phyloP scores from a whole-genome alignment of 1,140 invertebrate genomes.

The Drosophila busckii region DNA sequence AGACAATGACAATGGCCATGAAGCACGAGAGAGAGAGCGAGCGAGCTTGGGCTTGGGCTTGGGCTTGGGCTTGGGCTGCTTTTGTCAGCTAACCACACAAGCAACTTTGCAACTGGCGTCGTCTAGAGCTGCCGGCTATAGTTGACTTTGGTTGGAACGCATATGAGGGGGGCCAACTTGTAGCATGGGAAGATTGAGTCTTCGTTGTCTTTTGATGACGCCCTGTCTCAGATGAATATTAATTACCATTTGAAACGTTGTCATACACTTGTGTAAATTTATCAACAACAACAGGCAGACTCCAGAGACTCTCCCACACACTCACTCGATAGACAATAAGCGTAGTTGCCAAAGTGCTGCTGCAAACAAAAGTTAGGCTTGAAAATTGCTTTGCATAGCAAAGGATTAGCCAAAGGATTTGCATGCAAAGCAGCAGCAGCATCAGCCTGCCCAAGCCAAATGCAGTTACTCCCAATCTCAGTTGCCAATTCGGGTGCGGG shows the following conservation, averaged over 20 bases:
- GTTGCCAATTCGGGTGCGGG: slow-evolving; percentile 1
- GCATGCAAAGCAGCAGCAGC: slow-evolving; percentile 38
- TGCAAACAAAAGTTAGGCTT: slow-evolving; percentile 40
- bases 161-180: too few species aligned
- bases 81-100: slow-evolving; percentile 55
- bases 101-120: too few species aligned
- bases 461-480: background rate
- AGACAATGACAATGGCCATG: slow-evolving; percentile 47
- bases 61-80: slow-evolving; percentile 45
- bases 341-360: slow-evolving; percentile 41
- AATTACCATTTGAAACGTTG: slow-evolving; percentile 77
- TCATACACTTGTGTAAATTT: slow-evolving; percentile 75
- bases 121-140: slow-evolving; percentile 35
- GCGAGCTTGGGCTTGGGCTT: background rate
- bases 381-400: slow-evolving; percentile 64
- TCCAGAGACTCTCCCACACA: background rate
- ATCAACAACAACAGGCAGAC: slow-evolving; percentile 55
- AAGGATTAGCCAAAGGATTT: slow-evolving; percentile 62
- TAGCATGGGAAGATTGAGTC: background rate
- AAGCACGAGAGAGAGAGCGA: slow-evolving; percentile 13
- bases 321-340: slow-evolving; percentile 56
- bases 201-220: slow-evolving; percentile 41
- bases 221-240: slow-evolving; percentile 66
- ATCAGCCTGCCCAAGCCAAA: background rate
- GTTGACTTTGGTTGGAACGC: too few species aligned